phyloP scores from a whole-genome alignment of 2,113 vertebrate genomes.

The Campylomormyrus numenius region DNA sequence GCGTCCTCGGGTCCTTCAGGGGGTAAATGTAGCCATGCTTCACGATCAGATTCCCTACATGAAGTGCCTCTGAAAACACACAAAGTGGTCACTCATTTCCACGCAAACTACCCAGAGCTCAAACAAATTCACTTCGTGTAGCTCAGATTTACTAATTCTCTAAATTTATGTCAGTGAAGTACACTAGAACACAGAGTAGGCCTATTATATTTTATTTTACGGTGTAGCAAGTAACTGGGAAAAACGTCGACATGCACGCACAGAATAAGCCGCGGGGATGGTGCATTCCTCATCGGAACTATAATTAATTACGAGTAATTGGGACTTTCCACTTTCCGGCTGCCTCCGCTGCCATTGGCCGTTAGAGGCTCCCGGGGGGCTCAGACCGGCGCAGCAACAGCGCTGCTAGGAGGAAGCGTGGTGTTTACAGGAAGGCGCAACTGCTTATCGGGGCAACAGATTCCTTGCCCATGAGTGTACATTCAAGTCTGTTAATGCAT shows the following conservation, averaged over 20 bases:
- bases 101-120: neutral
- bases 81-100: neutral
- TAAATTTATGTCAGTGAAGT: neutral
- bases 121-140: neutral
- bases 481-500: neutral
- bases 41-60: conserved; percentile 62
- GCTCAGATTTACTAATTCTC: neutral
- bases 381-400: conserved; percentile 3
- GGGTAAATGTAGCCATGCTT: conserved; percentile 66
- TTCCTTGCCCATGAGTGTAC: neutral
- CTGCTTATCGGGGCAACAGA: neutral
- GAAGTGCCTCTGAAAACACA: conserved; percentile 53
- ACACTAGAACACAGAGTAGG: neutral
- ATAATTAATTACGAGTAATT: conserved; percentile 16
- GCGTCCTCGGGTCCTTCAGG: conserved; percentile 48
- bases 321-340: conserved; percentile 1
- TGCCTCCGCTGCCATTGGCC: neutral
- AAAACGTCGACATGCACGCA: neutral
- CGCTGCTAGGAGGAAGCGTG: conserved; percentile 11
- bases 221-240: neutral
- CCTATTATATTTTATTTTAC: neutral
- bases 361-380: neutral
- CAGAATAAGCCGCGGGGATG: neutral
- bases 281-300: conserved; percentile 12
- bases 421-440: conserved; percentile 14